phyloP scores from a whole-genome alignment of 37 sponge, comb jelly and placozoan species.

The Ianthella basta region DNA sequence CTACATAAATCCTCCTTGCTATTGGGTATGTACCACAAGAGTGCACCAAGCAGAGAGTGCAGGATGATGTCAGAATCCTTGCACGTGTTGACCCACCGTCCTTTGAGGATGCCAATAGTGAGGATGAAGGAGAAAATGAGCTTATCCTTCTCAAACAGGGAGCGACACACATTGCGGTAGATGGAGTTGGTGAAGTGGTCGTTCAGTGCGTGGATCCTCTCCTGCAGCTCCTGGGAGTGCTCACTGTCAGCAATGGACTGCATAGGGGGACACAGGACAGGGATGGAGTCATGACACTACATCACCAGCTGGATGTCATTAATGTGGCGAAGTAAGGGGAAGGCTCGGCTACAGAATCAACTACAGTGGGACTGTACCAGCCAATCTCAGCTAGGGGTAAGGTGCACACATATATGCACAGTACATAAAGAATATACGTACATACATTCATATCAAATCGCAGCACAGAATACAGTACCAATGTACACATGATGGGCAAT shows the following conservation, averaged over 20 bases:
- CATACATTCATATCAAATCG: background rate
- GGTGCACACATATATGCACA: background rate
- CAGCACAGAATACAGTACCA: background rate
- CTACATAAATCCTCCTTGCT: too few relatives aligned
- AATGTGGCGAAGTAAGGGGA: too few relatives aligned
- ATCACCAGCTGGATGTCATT: too few relatives aligned
- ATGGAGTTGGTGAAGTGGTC: constrained; percentile 97
- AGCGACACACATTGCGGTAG: constrained; percentile 97
- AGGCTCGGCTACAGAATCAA: too few relatives aligned
- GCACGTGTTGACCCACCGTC: constrained; percentile 46
- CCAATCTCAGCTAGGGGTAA: too few relatives aligned
- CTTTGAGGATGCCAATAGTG: constrained; percentile 87
- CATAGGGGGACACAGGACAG: background rate
- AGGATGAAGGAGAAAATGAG: constrained; percentile 94
- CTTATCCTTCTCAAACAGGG: constrained; percentile 99
- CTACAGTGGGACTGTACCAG: too few relatives aligned
- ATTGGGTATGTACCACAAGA: too few relatives aligned
- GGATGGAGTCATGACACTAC: too few relatives aligned
- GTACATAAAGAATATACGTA: background rate
- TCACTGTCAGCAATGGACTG: constrained; percentile 92
- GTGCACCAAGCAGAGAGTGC: too few relatives aligned
- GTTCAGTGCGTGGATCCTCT: constrained; percentile 88
- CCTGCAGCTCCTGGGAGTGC: constrained; percentile 77
- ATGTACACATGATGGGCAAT: too few relatives aligned
- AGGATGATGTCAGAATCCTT: background rate